Base-by-base conservation (phyloP, 92 coral and sea anemone species). In the Siderastrea siderea region DNA sequence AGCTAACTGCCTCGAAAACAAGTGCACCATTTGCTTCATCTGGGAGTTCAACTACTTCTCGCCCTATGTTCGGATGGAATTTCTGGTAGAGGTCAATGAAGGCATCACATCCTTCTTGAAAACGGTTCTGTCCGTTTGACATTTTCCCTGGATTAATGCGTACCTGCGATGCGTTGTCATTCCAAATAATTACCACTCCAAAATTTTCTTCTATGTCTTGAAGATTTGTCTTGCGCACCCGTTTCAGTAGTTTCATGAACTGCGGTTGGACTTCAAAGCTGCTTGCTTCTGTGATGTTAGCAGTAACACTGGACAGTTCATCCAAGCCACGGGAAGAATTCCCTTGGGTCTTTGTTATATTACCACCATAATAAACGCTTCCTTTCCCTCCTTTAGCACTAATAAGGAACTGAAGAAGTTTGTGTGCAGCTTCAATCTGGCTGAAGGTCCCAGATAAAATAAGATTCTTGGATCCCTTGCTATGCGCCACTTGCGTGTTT, bases 81-180 rank as follows among this genome's bases (percentile, higher is more conserved):
- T 54, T 71, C n/a, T 87, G 91, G 52, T 91, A 91, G 16, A 91
- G 91, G 6, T 60, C 59, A 43, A 91, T 87, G 64, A 91, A 91
- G 38, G 54, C 74, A 3, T 91, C 91, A 71, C 78, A 76, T 6
- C 94, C 94, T 7, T 65, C 64, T 43, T 80, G 68, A 43, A 26
- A 76, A 16, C 17, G 47, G 16, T 8, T 26, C 14, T 73, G 9
- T 12, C n/a, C 45, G 6, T 6, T n/a, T 3, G 60, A 5, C 2
- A 17, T 17, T 54, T 48, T 71, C 26, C 65, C 7, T 4, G 76
- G 86, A 7, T 12, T 47, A 11, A 91, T 58, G 1, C 43, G 4
- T 10, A 76, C 94, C 8, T 63, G 75, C 7, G 49, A 44, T 0
- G 64, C 14, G 44, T 77, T 50, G 26, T 63, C 47, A 9, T 46